phyloP scores from a whole-genome alignment of 2,113 vertebrate genomes.

The Pseudorhombus dupliciocellatus region DNA sequence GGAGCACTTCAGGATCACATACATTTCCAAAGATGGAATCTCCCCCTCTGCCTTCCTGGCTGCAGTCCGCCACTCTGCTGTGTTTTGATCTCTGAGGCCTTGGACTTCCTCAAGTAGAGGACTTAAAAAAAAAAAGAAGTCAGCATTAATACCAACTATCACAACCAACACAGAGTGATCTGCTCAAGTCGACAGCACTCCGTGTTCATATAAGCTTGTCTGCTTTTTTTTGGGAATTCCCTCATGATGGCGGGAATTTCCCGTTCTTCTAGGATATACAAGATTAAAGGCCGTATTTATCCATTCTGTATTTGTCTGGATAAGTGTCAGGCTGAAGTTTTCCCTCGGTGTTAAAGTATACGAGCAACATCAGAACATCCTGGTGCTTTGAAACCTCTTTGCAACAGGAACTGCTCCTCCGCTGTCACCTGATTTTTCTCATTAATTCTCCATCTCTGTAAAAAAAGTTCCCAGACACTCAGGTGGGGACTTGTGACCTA shows the following conservation, averaged over 20 bases:
- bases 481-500: conserved; percentile 71
- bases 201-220: conserved; percentile 52
- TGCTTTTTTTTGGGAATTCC: conserved; percentile 76
- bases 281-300: conserved; percentile 77
- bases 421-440: conserved; percentile 50
- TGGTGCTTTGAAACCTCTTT: conserved; percentile 47
- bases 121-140: conserved; percentile 1
- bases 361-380: conserved; percentile 38
- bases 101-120: conserved; percentile 17
- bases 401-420: conserved; percentile 60
- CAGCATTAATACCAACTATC: conserved; percentile 16
- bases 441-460: conserved; percentile 52
- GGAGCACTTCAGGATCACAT: conserved; percentile 55
- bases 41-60: conserved; percentile 25
- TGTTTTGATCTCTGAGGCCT: conserved; percentile 37
- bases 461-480: conserved; percentile 65
- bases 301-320: conserved; percentile 66
- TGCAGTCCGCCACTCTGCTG: conserved; percentile 21
- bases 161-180: conserved; percentile 40
- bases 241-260: conserved; percentile 78
- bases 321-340: conserved; percentile 48
- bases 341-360: conserved; percentile 43
- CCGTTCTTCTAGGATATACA: conserved; percentile 77
- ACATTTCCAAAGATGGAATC: conserved; percentile 54
- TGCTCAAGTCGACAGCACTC: conserved; percentile 37